Conservation (phyloP, 2,113 vertebrate species). For the Lophura nycthemera region DNA sequence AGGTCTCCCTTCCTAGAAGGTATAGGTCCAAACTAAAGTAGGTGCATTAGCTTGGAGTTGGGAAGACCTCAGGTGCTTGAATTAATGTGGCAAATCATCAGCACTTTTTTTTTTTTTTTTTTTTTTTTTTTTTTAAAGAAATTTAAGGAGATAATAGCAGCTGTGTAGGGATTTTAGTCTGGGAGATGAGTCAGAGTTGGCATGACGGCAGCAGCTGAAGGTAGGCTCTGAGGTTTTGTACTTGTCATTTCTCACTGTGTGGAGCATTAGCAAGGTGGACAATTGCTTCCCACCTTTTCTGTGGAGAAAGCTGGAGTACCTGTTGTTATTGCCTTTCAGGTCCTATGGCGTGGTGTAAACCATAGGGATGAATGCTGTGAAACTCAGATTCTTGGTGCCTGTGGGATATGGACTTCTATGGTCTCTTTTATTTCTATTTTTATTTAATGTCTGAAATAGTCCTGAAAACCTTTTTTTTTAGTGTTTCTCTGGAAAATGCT, state of each 20-base stretch:
- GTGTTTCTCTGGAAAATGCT: background rate
- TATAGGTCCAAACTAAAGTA: background rate
- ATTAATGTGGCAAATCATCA: background rate
- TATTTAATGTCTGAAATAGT: background rate
- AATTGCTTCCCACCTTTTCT: background rate
- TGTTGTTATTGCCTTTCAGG: background rate
- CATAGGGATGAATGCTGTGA: background rate
- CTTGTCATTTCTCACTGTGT: rapidly evolving
- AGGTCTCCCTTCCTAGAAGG: conserved; percentile 29
- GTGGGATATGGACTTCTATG: background rate
- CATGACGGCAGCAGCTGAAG: background rate
- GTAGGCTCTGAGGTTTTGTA: background rate
- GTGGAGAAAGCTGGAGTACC: background rate
- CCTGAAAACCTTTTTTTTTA: background rate
- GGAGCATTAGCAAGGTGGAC: background rate
- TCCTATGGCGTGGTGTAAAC: background rate
- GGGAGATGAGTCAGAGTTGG: background rate
- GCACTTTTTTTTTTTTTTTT: background rate
- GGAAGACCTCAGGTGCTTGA: background rate
- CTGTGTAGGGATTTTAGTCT: rapidly evolving
- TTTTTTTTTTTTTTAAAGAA: background rate
- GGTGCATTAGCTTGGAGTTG: background rate
- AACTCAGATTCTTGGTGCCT: background rate
- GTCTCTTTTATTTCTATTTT: background rate
- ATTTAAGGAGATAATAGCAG: background rate